Base-by-base conservation (phyloP, 2,113 vertebrate genomes). In the Urocitellus parryii region DNA sequence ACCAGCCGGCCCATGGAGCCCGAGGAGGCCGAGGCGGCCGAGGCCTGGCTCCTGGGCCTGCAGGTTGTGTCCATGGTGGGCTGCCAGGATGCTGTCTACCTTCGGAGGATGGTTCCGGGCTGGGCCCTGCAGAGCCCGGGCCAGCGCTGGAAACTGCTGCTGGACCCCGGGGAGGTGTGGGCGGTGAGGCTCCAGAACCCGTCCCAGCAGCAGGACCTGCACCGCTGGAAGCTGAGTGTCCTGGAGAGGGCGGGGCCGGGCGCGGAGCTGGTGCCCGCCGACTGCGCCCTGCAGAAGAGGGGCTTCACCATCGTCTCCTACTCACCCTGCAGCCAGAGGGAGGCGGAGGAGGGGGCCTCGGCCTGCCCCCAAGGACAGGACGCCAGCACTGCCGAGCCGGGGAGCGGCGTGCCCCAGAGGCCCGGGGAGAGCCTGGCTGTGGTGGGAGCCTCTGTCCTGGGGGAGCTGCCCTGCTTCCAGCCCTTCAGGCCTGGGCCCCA, bases 291-390 rank as follows among this genome's bases (percentile, higher is more conserved):
- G 78, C 68, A 29, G 2, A 68, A 17, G 68, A 76, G 25, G 22
- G 96, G 96, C 3, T 56, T 97, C 82, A 56, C 27, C 39, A 76
- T 93, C 11, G 39, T 96, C 29, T 95, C 96, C 0, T 82, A 11
- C 7, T 34, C 51, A 0, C 70, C 94, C 68, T 78, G 51, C 68
- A 3, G 18, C 20, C 1, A 4, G 3, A n/a, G 4, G 32, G 67
- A 86, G 48, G 42, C 16, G 0, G 37, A 0, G 4, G 67, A 42
- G 32, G 56, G 13, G 12, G 14, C 34, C 72, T 22, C 25, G 0
- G 32, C 51, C 61, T 24, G 37, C 29, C 12, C 9, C 7, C 37
- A 6, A 20, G 53, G 3, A 4, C 3, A n/a, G 37, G 61, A 18
- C 2, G 24, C n/a, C 1, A 1, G 39, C 20, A 27, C 37, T 68